These are phyloP conservation scores for Polyommatus iphigenia DNA, from an alignment of 2,888 invertebrate species.

Conservation along the genomic window DNA sequence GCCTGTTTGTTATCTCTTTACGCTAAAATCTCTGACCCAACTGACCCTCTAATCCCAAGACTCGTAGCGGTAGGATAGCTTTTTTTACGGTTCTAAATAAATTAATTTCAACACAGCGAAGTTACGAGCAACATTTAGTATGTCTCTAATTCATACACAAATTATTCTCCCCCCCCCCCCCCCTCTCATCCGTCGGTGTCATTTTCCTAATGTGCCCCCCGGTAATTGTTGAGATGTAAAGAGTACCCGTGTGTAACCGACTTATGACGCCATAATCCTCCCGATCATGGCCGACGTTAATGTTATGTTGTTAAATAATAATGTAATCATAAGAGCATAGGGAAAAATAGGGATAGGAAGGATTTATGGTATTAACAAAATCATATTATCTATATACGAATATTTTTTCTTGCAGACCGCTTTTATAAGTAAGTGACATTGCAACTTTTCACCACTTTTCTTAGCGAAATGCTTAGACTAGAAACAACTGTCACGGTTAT, in stretches of 20 bases:
- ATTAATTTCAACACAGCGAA: neutral
- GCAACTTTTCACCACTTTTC: too few species aligned
- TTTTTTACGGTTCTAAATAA: too few species aligned
- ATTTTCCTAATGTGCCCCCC: conserved; percentile 15
- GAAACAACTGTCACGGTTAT: too few species aligned
- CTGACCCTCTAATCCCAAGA: too few species aligned
- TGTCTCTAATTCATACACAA: neutral
- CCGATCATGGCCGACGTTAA: neutral
- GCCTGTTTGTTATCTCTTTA: too few species aligned
- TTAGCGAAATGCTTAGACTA: too few species aligned
- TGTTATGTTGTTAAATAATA: neutral
- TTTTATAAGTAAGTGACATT: too few species aligned
- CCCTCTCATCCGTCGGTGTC: neutral
- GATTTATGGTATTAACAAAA: neutral
- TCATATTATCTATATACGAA: neutral
- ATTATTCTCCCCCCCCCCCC: neutral
- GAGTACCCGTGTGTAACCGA: neutral
- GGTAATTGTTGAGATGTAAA: conserved; percentile 24
- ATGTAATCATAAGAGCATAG: neutral
- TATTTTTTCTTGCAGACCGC: too few species aligned
- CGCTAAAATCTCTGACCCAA: too few species aligned
- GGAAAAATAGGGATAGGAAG: neutral
- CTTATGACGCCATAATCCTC: neutral
- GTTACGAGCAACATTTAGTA: neutral
- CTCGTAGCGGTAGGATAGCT: too few species aligned